A percentile compares a stretch with the other conserved stretches of the same genome.
These are phyloP conservation scores for Caenorhabditis inopinata DNA, from an alignment of 1,140 invertebrate genomes.

Conservation along the genomic window DNA sequence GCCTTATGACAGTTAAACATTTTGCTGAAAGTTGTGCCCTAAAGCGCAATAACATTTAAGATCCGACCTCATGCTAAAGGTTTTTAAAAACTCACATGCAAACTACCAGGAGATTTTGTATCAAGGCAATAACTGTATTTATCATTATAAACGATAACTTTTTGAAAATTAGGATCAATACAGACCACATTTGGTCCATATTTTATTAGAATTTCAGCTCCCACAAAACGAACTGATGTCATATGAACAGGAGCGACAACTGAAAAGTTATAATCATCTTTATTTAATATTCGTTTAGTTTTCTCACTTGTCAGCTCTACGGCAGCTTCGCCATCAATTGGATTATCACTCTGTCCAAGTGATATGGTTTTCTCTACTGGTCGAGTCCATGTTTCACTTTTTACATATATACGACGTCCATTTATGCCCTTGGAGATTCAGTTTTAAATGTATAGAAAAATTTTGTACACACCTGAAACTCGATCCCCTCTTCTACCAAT, in stretches of 20 bases:
- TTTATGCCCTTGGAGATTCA: background rate
- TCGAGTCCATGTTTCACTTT: background rate
- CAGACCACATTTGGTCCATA: background rate
- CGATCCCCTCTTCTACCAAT: background rate
- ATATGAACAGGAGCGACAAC: background rate
- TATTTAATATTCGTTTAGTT: background rate
- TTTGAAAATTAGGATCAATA: background rate
- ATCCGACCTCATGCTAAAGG: no score
- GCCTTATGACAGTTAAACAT: no score
- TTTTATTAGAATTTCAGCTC: background rate
- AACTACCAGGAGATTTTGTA: background rate
- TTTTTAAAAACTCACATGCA: background rate
- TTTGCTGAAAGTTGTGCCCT: no score
- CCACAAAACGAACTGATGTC: background rate
- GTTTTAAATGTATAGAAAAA: background rate
- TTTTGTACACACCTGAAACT: background rate
- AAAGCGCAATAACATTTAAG: no score
- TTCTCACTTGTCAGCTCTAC: background rate
- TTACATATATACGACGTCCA: background rate
- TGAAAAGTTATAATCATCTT: background rate
- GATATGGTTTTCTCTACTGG: background rate
- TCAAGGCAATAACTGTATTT: background rate
- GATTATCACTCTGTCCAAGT: background rate
- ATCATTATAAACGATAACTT: background rate
- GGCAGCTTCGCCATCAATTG: background rate